Percentiles rank a stretch among this genome's conserved stretches.
phyloP scores from a whole-genome alignment of 1,140 invertebrate genomes.

The Pachypeltis micranthus region DNA sequence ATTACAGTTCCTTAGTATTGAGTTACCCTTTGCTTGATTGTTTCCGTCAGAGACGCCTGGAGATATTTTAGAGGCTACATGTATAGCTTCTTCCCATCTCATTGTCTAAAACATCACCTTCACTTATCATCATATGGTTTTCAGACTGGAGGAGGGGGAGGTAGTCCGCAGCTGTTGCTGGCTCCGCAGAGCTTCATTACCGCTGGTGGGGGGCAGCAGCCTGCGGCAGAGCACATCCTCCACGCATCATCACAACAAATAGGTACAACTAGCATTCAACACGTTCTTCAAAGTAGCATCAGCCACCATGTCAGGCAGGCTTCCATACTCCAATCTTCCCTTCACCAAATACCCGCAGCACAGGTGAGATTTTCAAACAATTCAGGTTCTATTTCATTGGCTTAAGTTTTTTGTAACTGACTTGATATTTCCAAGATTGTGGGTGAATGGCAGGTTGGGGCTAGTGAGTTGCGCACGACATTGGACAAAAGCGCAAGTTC shows the following conservation, averaged over 20 bases:
- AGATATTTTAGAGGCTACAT: too few species aligned
- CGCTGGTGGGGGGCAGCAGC: constrained; percentile 18
- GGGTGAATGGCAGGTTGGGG: constrained; percentile 14
- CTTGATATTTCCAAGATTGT: not conserved
- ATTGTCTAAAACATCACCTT: too few species aligned
- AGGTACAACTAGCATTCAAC: constrained; percentile 22
- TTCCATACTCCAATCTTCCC: constrained; percentile 17
- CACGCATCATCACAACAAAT: constrained; percentile 24
- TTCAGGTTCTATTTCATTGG: too few species aligned
- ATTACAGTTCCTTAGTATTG: too few species aligned
- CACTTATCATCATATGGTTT: too few species aligned
- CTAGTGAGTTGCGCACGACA: constrained; percentile 12
- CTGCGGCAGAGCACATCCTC: constrained; percentile 24
- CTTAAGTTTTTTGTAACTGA: not conserved
- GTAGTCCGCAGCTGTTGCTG: constrained; percentile 24
- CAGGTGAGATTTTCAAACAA: too few species aligned
- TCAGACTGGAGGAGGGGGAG: constrained; percentile 26
- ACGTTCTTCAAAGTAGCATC: constrained; percentile 19
- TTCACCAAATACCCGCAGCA: constrained; percentile 12
- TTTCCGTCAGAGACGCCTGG: too few species aligned
- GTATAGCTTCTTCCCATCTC: too few species aligned
- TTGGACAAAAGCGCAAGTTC: constrained; percentile 17
- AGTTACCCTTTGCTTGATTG: too few species aligned
- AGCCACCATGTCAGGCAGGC: constrained; percentile 16
- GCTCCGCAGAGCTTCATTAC: constrained; percentile 24